Evolutionary conservation across 2,888 invertebrate species (phyloP).

Genomic region (Acleris laterana): DNA sequence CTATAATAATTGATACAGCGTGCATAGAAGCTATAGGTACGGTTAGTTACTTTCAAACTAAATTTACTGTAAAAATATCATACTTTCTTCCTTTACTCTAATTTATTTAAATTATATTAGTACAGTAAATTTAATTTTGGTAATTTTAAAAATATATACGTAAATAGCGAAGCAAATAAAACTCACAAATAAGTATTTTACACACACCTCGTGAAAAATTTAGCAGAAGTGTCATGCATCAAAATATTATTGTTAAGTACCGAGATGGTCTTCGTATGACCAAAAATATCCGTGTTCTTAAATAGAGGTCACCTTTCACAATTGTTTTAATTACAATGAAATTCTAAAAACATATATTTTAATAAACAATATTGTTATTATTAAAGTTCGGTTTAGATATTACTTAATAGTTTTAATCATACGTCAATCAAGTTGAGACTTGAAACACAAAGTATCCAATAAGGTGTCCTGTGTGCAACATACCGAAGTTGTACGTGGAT

Average conservation of each 20-base stretch:
- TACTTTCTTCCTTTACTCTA: no score
- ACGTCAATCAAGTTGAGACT: constrained; percentile 45
- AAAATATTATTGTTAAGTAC: background rate
- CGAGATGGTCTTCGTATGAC: constrained; percentile 9
- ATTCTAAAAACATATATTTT: no score
- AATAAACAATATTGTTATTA: no score
- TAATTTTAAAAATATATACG: constrained; percentile 9
- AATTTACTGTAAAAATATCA: no score
- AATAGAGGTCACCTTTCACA: no score
- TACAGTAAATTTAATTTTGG: background rate
- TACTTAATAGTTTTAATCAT: constrained; percentile 54
- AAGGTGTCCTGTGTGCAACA: constrained; percentile 69
- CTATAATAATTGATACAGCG: no score
- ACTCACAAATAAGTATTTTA: background rate
- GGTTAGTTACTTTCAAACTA: no score
- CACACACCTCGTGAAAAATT: background rate
- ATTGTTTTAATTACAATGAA: no score
- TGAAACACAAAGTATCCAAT: constrained; percentile 50
- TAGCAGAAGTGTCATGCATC: constrained; percentile 16
- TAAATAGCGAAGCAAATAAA: constrained; percentile 23
- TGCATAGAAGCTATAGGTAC: no score
- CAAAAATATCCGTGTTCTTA: constrained; percentile 12
- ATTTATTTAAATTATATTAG: background rate
- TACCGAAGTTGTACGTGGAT: constrained; percentile 89
- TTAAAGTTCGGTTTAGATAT: no score